Base-by-base conservation (phyloP, 2,888 invertebrate species). In the Prostheceraeus crozeri region DNA sequence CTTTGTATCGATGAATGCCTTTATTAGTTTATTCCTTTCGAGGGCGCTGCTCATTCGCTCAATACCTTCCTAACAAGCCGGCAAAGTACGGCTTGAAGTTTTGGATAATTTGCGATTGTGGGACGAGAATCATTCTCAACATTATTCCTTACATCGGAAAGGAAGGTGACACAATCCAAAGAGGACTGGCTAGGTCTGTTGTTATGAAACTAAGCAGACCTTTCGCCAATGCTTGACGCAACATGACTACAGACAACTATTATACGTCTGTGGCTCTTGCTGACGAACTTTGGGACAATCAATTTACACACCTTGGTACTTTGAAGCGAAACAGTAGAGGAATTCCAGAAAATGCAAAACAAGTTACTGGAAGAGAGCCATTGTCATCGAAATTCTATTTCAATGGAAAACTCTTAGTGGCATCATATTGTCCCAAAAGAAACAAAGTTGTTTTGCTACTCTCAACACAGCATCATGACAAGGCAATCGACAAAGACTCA, bases 131-230 rank as follows among this genome's bases (percentile, higher is more conserved):
- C 25, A 48, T 48, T 19, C 25, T 48, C 3, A 48, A 4, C 28
- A 48, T 48, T 48, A 48, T 48, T 48, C 14, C 48, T n/a, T 48
- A 48, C 28, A 30, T 30, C 8, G 48, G 48, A 23, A 48, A 48
- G 11, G 23, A 48, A 48, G n/a, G 23, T 21, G 23, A 48, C 14
- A 4, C 23, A 4, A 30, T 48, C 23, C 48, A 48, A 30, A 48
- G 48, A 48, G 48, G 48, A 23, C 48, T 48, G 27, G 48, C 48
- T 48, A 23, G 27, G 4, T 28, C 23, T 14, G 23, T 48, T 23
- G 48, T 48, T n/a, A 21, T 48, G 48, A 10, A 48, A 4, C 28
- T 48, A 30, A 10, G 14, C 28, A 21, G 16, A 16, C 40, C 40
- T 21, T 40, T 16, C 19, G 40, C 40, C 14, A 48, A 48, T 30